Evolutionary conservation across 1,140 invertebrate species (phyloP).

Genomic region (Vanessa tameamea): DNA sequence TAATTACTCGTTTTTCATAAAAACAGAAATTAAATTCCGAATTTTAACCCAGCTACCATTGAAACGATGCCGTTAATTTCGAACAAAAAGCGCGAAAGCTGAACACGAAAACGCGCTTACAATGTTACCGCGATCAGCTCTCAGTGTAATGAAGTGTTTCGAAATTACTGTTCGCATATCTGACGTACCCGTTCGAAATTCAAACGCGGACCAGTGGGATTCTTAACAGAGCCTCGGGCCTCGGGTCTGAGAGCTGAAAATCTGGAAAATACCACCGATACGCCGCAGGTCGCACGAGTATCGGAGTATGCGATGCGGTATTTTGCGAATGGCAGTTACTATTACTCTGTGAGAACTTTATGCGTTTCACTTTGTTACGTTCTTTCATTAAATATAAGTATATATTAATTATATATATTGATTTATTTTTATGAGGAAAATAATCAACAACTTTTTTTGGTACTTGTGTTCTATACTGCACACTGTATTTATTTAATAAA

Average conservation of each 20-base stretch:
- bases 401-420: too few species aligned
- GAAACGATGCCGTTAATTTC: background rate
- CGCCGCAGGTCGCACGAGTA: conserved; percentile 69
- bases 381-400: background rate
- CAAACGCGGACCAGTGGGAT: conserved; percentile 63
- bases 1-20: too few species aligned
- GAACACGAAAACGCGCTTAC: conserved; percentile 7
- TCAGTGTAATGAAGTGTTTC: conserved; percentile 43
- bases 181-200: conserved; percentile 56
- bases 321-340: conserved; percentile 57
- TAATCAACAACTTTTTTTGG: too few species aligned
- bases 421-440: too few species aligned
- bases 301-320: conserved; percentile 75
- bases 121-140: conserved; percentile 29
- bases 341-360: background rate
- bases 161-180: conserved; percentile 56
- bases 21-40: background rate
- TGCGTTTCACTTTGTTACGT: background rate
- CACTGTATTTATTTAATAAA: too few species aligned
- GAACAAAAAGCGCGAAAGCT: background rate
- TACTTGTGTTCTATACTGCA: too few species aligned
- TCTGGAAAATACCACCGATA: conserved; percentile 64
- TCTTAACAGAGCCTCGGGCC: conserved; percentile 69
- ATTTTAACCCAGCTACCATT: background rate
- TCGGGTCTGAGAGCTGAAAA: conserved; percentile 61